These are phyloP conservation scores for Ectropis grisescens DNA, from an alignment of 1,140 invertebrate genomes.

Conservation along the genomic window DNA sequence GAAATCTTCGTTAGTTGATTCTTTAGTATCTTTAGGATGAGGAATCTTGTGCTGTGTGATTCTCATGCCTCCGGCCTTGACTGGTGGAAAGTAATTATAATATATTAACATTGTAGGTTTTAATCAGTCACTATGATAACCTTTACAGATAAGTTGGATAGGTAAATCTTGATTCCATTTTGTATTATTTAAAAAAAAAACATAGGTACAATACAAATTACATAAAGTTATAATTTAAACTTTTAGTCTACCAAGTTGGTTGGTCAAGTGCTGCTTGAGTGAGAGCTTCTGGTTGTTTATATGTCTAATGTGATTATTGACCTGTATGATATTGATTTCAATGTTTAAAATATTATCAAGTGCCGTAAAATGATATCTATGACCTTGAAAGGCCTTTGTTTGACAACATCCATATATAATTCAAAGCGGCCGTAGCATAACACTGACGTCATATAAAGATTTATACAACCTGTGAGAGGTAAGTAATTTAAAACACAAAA, in stretches of 20 bases:
- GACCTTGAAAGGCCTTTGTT: slow-evolving; percentile 49
- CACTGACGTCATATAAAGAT: slow-evolving; percentile 9
- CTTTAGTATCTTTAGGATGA: slow-evolving; percentile 74
- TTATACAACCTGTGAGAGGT: slow-evolving; percentile 1
- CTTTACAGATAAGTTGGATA: background rate
- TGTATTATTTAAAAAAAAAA: too few relatives aligned
- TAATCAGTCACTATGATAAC: too few relatives aligned
- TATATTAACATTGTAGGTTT: slow-evolving; percentile 6
- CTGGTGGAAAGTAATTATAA: slow-evolving; percentile 65
- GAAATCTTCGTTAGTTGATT: slow-evolving; percentile 57
- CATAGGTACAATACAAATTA: too few relatives aligned
- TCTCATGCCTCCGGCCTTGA: slow-evolving; percentile 93
- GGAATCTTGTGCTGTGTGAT: slow-evolving; percentile 89
- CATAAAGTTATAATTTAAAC: too few relatives aligned
- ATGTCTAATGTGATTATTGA: too few relatives aligned
- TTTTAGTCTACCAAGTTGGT: too few relatives aligned
- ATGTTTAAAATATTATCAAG: too few relatives aligned
- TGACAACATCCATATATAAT: slow-evolving; percentile 29
- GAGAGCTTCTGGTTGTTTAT: too few relatives aligned
- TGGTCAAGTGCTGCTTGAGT: too few relatives aligned
- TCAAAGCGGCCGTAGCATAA: background rate
- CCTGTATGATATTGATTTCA: too few relatives aligned
- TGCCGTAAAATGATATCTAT: too few relatives aligned
- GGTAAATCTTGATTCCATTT: background rate
- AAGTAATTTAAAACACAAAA: too few relatives aligned